phyloP scores from a whole-genome alignment of 2,888 invertebrate genomes.

The Hirtodrosophila alboralis region DNA sequence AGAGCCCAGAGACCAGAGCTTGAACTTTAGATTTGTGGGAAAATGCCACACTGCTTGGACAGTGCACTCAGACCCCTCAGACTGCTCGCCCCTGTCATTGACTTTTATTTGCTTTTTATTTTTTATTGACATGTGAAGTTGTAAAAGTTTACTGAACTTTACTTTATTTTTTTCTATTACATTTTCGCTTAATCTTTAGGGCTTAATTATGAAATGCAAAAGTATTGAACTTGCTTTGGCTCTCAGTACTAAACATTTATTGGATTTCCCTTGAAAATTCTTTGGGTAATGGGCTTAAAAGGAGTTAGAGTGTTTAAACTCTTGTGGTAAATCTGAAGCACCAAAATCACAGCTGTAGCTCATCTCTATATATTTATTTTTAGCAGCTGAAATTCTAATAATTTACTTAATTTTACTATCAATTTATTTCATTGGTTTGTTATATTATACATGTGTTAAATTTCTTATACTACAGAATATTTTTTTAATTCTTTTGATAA shows the following conservation, averaged over 20 bases:
- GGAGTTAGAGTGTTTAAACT: conserved; percentile 6
- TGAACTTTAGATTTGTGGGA: conserved; percentile 78
- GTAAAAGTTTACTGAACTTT: conserved; percentile 76
- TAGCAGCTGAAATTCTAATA: too few relatives aligned
- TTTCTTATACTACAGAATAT: too few relatives aligned
- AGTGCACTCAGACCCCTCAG: conserved; percentile 4
- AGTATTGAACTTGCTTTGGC: conserved; percentile 51
- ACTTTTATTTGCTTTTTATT: conserved; percentile 79
- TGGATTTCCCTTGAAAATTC: conserved; percentile 8
- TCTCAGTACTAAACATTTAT: conserved; percentile 25
- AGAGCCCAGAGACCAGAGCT: conserved; percentile 39
- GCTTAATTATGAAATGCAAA: conserved; percentile 65
- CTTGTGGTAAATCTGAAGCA: conserved; percentile 1
- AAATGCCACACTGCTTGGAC: conserved; percentile 45
- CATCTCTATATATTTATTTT: too few relatives aligned
- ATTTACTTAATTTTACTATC: too few relatives aligned
- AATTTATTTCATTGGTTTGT: too few relatives aligned
- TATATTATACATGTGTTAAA: too few relatives aligned
- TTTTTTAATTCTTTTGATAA: too few relatives aligned
- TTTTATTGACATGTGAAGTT: conserved; percentile 80
- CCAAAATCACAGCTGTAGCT: background rate
- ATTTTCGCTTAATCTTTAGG: conserved; percentile 29
- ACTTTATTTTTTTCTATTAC: conserved; percentile 52
- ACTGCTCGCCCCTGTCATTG: conserved; percentile 49
- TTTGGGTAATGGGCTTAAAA: conserved; percentile 13